Conservation (phyloP, 2,888 invertebrate species). For the Griposia aprilina region DNA sequence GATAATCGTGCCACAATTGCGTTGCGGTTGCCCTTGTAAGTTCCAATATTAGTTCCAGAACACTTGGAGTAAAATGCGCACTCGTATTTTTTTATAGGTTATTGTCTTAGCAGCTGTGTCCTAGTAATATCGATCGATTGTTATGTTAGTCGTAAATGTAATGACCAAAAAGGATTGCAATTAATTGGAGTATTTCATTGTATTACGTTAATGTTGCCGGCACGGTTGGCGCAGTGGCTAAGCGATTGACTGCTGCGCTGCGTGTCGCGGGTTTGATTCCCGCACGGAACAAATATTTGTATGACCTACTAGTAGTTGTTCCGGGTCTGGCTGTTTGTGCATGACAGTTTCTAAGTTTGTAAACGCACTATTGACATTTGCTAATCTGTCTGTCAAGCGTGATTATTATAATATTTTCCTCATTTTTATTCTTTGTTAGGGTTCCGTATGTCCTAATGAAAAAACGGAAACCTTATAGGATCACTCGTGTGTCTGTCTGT, state of each 20-base stretch:
- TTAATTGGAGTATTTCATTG: not conserved
- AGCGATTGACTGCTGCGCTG: too few species aligned
- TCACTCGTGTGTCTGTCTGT: too few species aligned
- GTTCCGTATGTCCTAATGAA: too few species aligned
- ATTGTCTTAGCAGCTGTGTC: slow-evolving; percentile 25
- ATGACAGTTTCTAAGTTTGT: too few species aligned
- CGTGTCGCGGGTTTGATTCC: too few species aligned
- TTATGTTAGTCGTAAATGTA: not conserved
- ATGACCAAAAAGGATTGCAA: not conserved
- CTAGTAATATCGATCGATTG: not conserved
- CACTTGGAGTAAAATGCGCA: not conserved
- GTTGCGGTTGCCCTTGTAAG: slow-evolving; percentile 2
- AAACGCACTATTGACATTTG: too few species aligned
- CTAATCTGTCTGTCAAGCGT: not conserved
- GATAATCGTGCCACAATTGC: slow-evolving; percentile 21
- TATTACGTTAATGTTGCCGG: too few species aligned
- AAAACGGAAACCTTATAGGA: too few species aligned
- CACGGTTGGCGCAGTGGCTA: too few species aligned
- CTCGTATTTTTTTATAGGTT: slow-evolving; percentile 28
- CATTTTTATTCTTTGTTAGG: not conserved
- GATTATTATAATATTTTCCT: not conserved
- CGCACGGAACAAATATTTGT: too few species aligned
- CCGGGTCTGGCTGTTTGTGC: too few species aligned
- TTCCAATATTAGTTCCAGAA: slow-evolving; percentile 19
- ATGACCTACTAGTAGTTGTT: too few species aligned